A percentile compares a stretch with the other conserved stretches of the same genome.
Evolutionary conservation across 1,140 invertebrate species (phyloP).

Genomic region (Lasaia peninsularis): DNA sequence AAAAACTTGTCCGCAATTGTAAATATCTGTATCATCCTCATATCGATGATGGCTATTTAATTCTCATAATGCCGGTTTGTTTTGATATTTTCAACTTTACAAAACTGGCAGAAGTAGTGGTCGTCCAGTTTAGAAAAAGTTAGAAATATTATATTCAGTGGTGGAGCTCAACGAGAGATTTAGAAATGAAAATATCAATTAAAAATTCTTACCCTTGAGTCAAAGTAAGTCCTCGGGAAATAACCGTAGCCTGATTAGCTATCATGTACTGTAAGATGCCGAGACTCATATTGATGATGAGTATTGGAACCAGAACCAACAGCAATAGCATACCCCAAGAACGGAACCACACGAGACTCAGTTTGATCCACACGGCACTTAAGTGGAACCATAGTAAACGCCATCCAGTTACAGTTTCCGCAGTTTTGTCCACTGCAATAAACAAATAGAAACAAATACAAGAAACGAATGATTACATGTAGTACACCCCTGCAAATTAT

Average conservation of each 20-base stretch:
- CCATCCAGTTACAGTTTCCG: slow-evolving; percentile 35
- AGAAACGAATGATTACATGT: too few relatives aligned
- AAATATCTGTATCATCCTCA: too few relatives aligned
- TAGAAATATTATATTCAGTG: too few relatives aligned
- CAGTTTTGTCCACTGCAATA: slow-evolving; percentile 39
- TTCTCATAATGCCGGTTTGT: too few relatives aligned
- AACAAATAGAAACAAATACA: background rate
- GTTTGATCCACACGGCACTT: slow-evolving; percentile 53
- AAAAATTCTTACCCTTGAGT: slow-evolving; percentile 44
- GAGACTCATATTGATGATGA: slow-evolving; percentile 49
- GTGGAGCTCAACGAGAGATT: background rate
- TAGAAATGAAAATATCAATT: background rate
- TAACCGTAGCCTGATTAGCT: slow-evolving; percentile 28
- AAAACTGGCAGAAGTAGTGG: too few relatives aligned
- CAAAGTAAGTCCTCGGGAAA: slow-evolving; percentile 39
- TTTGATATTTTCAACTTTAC: too few relatives aligned
- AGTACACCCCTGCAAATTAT: too few relatives aligned
- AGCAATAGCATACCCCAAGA: slow-evolving; percentile 52
- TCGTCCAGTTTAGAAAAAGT: too few relatives aligned
- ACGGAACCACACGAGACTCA: slow-evolving; percentile 48
- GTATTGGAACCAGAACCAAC: slow-evolving; percentile 47
- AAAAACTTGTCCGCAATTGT: too few relatives aligned
- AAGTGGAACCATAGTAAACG: slow-evolving; percentile 43
- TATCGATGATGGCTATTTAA: too few relatives aligned
- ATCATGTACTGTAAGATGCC: slow-evolving; percentile 42